These are phyloP conservation scores for Drosophila equinoxialis DNA, from an alignment of 1,140 invertebrate species.

Conservation along the genomic window DNA sequence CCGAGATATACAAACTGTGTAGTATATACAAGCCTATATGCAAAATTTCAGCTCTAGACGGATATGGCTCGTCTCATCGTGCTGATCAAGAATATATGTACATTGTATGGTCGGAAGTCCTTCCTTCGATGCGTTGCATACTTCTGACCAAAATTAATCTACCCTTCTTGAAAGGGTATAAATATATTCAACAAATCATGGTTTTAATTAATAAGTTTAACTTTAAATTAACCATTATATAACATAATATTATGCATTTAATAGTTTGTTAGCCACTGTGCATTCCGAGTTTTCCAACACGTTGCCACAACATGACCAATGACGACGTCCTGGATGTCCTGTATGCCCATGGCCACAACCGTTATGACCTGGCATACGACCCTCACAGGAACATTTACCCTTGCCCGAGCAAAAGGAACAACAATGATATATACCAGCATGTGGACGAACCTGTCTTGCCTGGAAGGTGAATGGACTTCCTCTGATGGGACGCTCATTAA, in stretches of 20 bases:
- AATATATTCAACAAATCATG: no score
- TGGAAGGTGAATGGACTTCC: constrained; percentile 86
- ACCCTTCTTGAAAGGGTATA: no score
- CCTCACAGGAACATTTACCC: constrained; percentile 88
- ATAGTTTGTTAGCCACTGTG: constrained; percentile 71
- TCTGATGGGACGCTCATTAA: constrained; percentile 87
- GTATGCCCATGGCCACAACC: constrained; percentile 91
- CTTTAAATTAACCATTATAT: not conserved
- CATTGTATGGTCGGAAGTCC: no score
- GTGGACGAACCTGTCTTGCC: constrained; percentile 85
- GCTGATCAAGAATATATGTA: no score
- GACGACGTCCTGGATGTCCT: constrained; percentile 89
- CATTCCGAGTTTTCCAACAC: constrained; percentile 85
- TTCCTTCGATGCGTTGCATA: no score
- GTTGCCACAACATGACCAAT: constrained; percentile 92
- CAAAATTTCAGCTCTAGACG: no score
- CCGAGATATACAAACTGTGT: no score
- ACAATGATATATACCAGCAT: constrained; percentile 90
- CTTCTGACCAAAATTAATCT: no score
- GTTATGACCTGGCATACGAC: constrained; percentile 88
- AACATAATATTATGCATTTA: constrained; percentile 45
- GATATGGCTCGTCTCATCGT: no score
- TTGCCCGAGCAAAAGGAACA: constrained; percentile 92
- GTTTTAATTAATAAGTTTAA: no score
- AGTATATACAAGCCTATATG: no score